Conservation (phyloP, 1,140 invertebrate species). For the Ephestia elutella region DNA sequence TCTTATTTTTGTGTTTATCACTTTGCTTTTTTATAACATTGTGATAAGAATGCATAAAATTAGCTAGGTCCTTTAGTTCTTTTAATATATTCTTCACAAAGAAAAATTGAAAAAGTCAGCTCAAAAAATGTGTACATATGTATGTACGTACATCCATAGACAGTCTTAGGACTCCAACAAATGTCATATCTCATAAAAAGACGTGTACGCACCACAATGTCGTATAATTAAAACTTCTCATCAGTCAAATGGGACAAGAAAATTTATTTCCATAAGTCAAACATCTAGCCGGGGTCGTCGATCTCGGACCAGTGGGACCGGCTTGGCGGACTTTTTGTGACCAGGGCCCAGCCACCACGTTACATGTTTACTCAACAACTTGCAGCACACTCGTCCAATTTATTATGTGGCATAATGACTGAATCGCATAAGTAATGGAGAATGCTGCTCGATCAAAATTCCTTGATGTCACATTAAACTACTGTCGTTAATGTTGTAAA, state of each 20-base stretch:
- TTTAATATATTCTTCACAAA: no score
- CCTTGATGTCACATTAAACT: no score
- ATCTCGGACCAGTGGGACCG: slow-evolving; percentile 65
- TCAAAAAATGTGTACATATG: no score
- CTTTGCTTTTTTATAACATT: no score
- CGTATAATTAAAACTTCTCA: slow-evolving; percentile 11
- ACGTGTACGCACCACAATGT: slow-evolving; percentile 4
- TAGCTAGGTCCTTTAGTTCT: no score
- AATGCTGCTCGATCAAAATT: neutral
- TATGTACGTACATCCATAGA: no score
- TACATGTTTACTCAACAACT: slow-evolving; percentile 62
- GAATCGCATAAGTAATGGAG: slow-evolving; percentile 1
- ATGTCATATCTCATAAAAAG: neutral
- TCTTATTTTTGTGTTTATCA: no score
- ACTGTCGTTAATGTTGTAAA: no score
- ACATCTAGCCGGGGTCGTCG: slow-evolving; percentile 61
- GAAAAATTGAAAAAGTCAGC: no score
- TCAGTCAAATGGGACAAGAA: slow-evolving; percentile 47
- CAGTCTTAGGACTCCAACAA: neutral
- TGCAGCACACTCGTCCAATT: slow-evolving; percentile 25
- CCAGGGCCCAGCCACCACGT: slow-evolving; percentile 33
- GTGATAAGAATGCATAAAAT: no score
- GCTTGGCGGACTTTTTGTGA: slow-evolving; percentile 60
- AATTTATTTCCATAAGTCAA: slow-evolving; percentile 69
- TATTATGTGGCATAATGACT: slow-evolving; percentile 12